Conservation (phyloP, 2,113 vertebrate genomes). For the Fukomys damarensis region DNA sequence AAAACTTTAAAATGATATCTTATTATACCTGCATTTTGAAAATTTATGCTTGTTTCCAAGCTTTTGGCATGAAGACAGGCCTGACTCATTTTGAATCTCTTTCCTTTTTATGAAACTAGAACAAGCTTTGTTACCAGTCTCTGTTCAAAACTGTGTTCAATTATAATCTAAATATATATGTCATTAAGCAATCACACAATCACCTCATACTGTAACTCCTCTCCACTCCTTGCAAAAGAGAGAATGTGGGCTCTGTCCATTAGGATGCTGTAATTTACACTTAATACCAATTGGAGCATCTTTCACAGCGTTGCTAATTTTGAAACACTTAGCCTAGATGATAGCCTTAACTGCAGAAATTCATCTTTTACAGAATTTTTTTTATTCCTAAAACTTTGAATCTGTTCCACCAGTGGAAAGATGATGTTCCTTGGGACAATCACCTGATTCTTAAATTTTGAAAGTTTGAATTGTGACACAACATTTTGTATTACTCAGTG, state of each 20-base stretch:
- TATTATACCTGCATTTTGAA: background rate
- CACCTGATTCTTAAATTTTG: background rate
- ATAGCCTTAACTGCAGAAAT: conserved; percentile 33
- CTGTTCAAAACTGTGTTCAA: conserved; percentile 47
- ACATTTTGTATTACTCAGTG: background rate
- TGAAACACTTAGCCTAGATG: background rate
- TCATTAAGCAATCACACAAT: conserved; percentile 66
- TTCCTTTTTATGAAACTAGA: conserved; percentile 41
- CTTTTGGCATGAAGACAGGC: background rate
- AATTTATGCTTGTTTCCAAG: conserved; percentile 9
- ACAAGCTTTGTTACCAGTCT: conserved; percentile 56
- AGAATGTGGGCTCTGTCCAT: conserved; percentile 54
- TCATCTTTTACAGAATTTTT: background rate
- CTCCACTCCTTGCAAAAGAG: conserved; percentile 53
- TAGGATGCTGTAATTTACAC: conserved; percentile 46
- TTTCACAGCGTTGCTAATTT: conserved; percentile 51
- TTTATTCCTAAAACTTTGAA: background rate
- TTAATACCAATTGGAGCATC: background rate
- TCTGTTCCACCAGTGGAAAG: background rate
- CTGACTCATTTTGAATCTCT: conserved; percentile 51
- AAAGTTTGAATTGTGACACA: background rate
- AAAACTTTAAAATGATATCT: conserved; percentile 9
- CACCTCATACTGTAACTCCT: conserved; percentile 19
- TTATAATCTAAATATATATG: conserved; percentile 52
- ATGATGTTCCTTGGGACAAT: background rate